Base-by-base conservation (phyloP, 1,140 invertebrate genomes). In the Metaphire vulgaris region DNA sequence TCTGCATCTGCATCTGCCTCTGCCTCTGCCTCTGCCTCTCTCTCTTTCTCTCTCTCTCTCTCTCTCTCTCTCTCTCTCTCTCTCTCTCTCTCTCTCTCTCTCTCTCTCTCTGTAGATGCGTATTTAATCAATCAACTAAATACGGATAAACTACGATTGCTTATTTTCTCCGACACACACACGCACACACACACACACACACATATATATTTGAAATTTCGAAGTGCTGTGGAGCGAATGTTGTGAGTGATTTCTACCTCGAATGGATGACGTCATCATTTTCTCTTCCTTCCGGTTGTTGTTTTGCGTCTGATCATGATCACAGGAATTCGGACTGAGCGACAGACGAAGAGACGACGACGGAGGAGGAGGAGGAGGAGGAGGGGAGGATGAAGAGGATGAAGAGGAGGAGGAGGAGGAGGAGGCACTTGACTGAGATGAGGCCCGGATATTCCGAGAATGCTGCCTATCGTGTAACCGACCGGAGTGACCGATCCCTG, bases 391-490 rank as follows among this genome's bases (percentile, higher is more conserved):
- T 71, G 69, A n/a, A 29, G 69, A 29, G n/a, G 69, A 21, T 70
- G 69, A 30, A 28, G 28, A 6, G 28, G 71, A 16, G 33, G 12
- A 26, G 30, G 14, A 29, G 33, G 30, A 33, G 71, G 71, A 41
- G 71, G 71, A 26, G 71, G 71, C 6, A 21, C 6, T 21, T 12
- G 6, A 12, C 21, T 28, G 21, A 56, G 75, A 29, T 33, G 31
- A 1, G 31, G 70, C 12, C 6, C 69, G 41, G 89, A 88, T 80
- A 96, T 93, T 28, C 94, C 94, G 29, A 96, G 89, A 84, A 96
- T 96, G n/a, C 95, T 94, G 85, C 95, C 96, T 87, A 96, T 97
- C 87, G 93, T 95, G 88, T 97, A 97, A 75, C 32, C 74, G 76
- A 74, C 77, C 83, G 74, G 83, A 85, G 76, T 86, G 83, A 75